These are phyloP conservation scores for Stichopus horrens DNA, from an alignment of 53 echinoderm and acorn worm genomes.

Conservation along the genomic window DNA sequence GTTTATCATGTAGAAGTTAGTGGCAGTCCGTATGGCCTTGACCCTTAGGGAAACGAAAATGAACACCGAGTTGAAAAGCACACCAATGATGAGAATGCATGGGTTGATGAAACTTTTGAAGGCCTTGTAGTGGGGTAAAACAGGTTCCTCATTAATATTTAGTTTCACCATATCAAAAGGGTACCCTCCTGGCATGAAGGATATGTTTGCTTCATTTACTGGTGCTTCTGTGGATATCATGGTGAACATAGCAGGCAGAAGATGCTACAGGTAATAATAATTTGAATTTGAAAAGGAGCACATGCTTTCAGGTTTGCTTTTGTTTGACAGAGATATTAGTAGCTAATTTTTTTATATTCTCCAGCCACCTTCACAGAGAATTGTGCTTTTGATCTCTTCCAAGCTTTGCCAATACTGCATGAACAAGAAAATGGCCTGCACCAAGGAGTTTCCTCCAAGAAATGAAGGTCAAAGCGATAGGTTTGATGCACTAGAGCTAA, in stretches of 20 bases:
- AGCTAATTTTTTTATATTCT: too few relatives aligned
- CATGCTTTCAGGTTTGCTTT: too few relatives aligned
- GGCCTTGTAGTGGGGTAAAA: not conserved
- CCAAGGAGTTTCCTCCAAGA: too few relatives aligned
- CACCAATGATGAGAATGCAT: slow-evolving; percentile 1
- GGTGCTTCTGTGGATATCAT: not conserved
- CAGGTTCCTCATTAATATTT: not conserved
- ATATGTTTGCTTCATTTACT: not conserved
- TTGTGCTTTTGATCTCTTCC: too few relatives aligned
- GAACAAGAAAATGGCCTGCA: too few relatives aligned
- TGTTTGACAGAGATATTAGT: too few relatives aligned
- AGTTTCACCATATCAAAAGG: not conserved
- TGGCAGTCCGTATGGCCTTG: slow-evolving; percentile 7
- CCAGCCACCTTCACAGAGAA: too few relatives aligned
- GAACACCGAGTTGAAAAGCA: slow-evolving; percentile 14
- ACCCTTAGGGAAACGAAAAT: slow-evolving; percentile 24
- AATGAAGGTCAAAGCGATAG: too few relatives aligned
- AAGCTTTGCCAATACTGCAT: too few relatives aligned
- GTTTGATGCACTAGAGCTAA: too few relatives aligned
- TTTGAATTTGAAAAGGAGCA: too few relatives aligned
- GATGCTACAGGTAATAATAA: too few relatives aligned
- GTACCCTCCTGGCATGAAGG: not conserved
- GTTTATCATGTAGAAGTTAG: slow-evolving; percentile 23
- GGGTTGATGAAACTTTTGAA: slow-evolving; percentile 12
- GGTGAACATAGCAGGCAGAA: not conserved